A percentile compares a stretch with the other conserved stretches of the same genome.
phyloP scores from a whole-genome alignment of 2,888 invertebrate species.

The Drosophila tripunctata region DNA sequence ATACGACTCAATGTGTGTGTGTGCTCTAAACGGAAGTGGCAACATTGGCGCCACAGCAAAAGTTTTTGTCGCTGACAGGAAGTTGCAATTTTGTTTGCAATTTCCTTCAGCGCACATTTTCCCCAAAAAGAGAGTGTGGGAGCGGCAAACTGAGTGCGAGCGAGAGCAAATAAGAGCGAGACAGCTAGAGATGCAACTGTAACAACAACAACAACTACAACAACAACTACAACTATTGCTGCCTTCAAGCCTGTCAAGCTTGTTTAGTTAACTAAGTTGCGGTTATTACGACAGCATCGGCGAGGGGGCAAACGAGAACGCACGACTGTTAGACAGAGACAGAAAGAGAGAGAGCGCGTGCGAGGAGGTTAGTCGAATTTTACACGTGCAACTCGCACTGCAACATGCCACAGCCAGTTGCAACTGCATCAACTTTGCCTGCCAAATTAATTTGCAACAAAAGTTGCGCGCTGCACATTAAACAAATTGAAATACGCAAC shows the following conservation, averaged over 20 bases:
- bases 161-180: background rate
- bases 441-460: slow-evolving; percentile 76
- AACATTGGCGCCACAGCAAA: slow-evolving; percentile 80
- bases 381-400: slow-evolving; percentile 44
- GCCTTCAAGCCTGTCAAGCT: slow-evolving; percentile 59
- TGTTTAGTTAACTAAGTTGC: slow-evolving; percentile 79
- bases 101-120: slow-evolving; percentile 78
- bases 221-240: background rate
- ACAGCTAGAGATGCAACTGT: slow-evolving; percentile 24
- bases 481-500: slow-evolving; percentile 67
- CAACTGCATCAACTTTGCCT: slow-evolving; percentile 57
- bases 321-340: background rate
- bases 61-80: slow-evolving; percentile 81
- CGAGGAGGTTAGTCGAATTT: slow-evolving; percentile 3
- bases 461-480: slow-evolving; percentile 68
- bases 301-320: slow-evolving; percentile 14
- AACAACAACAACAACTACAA: slow-evolving; percentile 23
- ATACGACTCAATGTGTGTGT: slow-evolving; percentile 14
- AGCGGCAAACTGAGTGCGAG: background rate
- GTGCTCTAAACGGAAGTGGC: slow-evolving; percentile 75
- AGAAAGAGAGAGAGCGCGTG: background rate
- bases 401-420: slow-evolving; percentile 4
- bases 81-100: slow-evolving; percentile 83
- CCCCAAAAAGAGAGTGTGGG: slow-evolving; percentile 23
- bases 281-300: slow-evolving; percentile 69